These are phyloP conservation scores for Melanostoma scalare DNA, from an alignment of 2,888 invertebrate genomes.

Conservation along the genomic window DNA sequence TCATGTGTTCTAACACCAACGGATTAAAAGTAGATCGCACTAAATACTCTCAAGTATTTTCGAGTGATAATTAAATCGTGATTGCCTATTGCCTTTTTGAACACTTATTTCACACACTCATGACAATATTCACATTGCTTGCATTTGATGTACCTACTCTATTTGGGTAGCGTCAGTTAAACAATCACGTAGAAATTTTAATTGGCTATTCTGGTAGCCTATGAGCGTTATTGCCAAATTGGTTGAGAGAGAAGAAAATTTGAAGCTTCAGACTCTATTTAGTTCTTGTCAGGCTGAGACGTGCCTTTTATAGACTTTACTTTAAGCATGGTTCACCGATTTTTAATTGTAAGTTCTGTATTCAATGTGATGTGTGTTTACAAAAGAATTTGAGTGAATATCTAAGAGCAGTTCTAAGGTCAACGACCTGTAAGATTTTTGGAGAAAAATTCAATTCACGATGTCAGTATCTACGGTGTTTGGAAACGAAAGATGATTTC, in stretches of 20 bases:
- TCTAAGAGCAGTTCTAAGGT: not conserved
- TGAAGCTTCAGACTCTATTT: constrained; percentile 51
- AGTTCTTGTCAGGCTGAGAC: constrained; percentile 41
- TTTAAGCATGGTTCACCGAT: constrained; percentile 33
- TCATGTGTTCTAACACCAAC: not conserved
- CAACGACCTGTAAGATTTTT: constrained; percentile 7
- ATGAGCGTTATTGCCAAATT: constrained; percentile 26
- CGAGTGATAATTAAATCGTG: constrained; percentile 38
- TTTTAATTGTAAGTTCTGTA: constrained; percentile 47
- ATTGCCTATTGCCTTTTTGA: constrained; percentile 2
- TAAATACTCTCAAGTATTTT: constrained; percentile 38
- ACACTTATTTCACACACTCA: constrained; percentile 58
- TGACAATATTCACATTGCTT: constrained; percentile 27
- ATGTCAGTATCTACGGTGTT: not conserved
- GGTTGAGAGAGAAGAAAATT: constrained; percentile 8
- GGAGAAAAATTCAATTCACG: constrained; percentile 22
- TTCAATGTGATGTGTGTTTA: not conserved
- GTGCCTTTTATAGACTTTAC: constrained; percentile 3
- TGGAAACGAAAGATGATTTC: no score
- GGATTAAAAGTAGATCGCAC: constrained; percentile 9
- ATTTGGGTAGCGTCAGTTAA: constrained; percentile 20
- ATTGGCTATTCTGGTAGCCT: constrained; percentile 32
- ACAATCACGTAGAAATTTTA: constrained; percentile 45
- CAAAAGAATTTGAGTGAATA: constrained; percentile 35
- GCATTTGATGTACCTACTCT: constrained; percentile 36